These are phyloP conservation scores for Athrips mouffetella DNA, from an alignment of 2,888 invertebrate species.

Conservation along the genomic window DNA sequence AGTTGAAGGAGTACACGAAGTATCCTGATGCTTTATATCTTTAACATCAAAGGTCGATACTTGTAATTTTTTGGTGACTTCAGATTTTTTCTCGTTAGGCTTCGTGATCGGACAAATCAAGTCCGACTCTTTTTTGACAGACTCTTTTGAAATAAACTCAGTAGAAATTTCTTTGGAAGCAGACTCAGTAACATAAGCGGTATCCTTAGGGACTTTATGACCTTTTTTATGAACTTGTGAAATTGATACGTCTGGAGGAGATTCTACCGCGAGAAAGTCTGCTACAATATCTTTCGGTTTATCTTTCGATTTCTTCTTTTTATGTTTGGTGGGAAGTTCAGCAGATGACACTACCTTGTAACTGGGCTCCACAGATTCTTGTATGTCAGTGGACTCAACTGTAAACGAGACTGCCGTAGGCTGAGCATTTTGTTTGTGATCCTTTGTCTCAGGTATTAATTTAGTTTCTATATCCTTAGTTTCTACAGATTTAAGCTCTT, in stretches of 20 bases:
- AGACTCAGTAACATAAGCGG: background rate
- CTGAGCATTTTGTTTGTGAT: conserved; percentile 15
- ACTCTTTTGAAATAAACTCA: conserved; percentile 1
- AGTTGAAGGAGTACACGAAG: no score
- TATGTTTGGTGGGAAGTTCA: conserved; percentile 32
- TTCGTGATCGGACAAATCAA: no score
- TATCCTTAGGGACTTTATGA: conserved; percentile 27
- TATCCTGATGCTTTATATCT: background rate
- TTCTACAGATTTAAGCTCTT: no score
- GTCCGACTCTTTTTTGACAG: background rate
- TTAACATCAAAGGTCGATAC: background rate
- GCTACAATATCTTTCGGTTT: conserved; percentile 23
- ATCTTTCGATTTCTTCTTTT: conserved; percentile 45
- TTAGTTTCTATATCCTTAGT: no score
- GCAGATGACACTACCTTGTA: conserved; percentile 19
- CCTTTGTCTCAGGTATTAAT: background rate
- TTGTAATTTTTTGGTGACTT: background rate
- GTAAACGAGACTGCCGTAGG: conserved; percentile 20
- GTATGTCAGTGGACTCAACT: conserved; percentile 14
- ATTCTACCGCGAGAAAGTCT: conserved; percentile 25
- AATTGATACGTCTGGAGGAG: conserved; percentile 11
- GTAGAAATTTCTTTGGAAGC: background rate
- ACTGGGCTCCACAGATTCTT: conserved; percentile 14
- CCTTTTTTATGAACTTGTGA: conserved; percentile 32
- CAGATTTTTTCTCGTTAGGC: no score